Base-by-base conservation (phyloP, 2,888 invertebrate species). In the Omphaloscelis lunosa region DNA sequence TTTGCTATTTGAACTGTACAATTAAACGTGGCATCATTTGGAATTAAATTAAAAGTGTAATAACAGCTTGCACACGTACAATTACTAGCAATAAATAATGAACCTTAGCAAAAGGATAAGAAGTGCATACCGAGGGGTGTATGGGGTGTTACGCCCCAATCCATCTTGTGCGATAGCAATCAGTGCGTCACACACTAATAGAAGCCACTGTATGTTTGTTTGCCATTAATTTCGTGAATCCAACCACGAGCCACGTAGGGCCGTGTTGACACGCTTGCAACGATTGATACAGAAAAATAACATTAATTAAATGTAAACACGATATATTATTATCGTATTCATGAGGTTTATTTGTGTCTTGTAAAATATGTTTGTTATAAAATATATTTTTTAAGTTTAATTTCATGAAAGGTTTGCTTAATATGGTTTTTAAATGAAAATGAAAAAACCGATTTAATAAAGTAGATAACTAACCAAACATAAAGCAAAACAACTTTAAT, bases 81-180 rank as follows among this genome's bases (percentile, higher is more conserved):
- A 62, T 71, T 67, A 73, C 27, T n/a, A 27, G 53, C 27, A 82
- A 65, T 80, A 56, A 72, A 80, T 48, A 45, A 56, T 63, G 27
- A 71, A 63, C 23, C 45, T 45, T 3, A 56, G 71, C 27, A 79
- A 79, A 71, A 74, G 68, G 76, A 76, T 73, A 69, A 78, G 81
- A 83, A 80, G 66, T 87, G 85, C 84, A 86, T 83, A 72, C 58
- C 39, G 79, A 79, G 76, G 80, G 82, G 82, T 86, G 83, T 72
- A 59, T 27, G 61, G 69, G 45, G 61, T 53, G 74, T 66, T 67
- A 63, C 69, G 20, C 66, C 86, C 86, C 89, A 85, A 90, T 91
- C 89, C 89, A 89, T 90, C 90, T 91, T 90, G 83, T 78, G 78
- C 83, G 90, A 92, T 92, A 89, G 89, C 90, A 91, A 92, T 92